These are phyloP conservation scores for Scaptodrosophila latifasciaeformis DNA, from an alignment of 2,888 invertebrate genomes.

Conservation along the genomic window DNA sequence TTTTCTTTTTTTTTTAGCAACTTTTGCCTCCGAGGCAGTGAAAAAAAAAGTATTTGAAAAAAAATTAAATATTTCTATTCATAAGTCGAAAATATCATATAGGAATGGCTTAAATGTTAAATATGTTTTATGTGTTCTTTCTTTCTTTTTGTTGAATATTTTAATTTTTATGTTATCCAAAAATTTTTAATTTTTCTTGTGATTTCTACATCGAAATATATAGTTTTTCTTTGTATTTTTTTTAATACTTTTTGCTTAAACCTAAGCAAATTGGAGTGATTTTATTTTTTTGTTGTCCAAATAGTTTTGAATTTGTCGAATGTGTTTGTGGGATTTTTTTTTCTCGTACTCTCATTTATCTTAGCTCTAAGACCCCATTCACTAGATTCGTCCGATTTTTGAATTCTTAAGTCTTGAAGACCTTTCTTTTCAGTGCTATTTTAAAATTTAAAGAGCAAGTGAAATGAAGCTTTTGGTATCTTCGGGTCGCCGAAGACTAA, in stretches of 20 bases:
- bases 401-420: constrained; percentile 63
- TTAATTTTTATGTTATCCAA: constrained; percentile 33
- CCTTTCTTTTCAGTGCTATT: constrained; percentile 26
- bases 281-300: constrained; percentile 17
- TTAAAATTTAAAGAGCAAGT: constrained; percentile 29
- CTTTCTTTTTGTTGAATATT: too few relatives aligned
- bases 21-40: constrained; percentile 53
- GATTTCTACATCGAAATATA: too few relatives aligned
- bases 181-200: constrained; percentile 18
- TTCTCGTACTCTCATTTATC: constrained; percentile 19
- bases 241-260: constrained; percentile 54
- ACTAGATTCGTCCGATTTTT: constrained; percentile 53
- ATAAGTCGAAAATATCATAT: constrained; percentile 36
- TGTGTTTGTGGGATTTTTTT: constrained; percentile 21
- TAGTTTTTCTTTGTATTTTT: constrained; percentile 18
- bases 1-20: not conserved
- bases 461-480: too few relatives aligned
- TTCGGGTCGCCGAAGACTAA: too few relatives aligned
- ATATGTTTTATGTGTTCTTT: too few relatives aligned
- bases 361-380: not conserved
- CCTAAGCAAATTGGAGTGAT: constrained; percentile 11
- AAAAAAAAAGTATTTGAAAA: constrained; percentile 3
- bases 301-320: constrained; percentile 30
- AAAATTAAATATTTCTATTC: not conserved
- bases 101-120: constrained; percentile 62